Conservation (phyloP, 2,888 invertebrate genomes). For the Crocallis elinguaria region DNA sequence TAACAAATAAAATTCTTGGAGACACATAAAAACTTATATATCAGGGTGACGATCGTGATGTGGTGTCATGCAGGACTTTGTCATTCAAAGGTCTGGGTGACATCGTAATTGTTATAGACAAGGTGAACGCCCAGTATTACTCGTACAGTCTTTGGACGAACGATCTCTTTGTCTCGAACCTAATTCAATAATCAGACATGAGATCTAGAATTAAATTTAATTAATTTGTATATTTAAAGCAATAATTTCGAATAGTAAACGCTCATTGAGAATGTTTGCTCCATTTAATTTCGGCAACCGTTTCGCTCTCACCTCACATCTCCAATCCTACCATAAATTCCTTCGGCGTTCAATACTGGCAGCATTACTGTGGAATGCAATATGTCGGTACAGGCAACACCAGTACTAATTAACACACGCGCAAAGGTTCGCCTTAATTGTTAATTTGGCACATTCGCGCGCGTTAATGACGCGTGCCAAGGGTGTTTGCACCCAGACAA, state of each 20-base stretch:
- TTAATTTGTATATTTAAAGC: too few species aligned
- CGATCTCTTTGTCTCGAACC: too few species aligned
- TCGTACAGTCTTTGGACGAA: too few species aligned
- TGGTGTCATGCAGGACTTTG: too few species aligned
- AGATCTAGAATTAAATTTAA: too few species aligned
- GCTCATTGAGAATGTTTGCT: background rate
- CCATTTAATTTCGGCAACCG: background rate
- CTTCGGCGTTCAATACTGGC: constrained; percentile 27
- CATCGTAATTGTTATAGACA: too few species aligned
- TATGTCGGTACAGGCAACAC: constrained; percentile 48
- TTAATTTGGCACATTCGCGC: constrained; percentile 80
- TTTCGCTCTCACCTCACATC: constrained; percentile 3
- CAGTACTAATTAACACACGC: constrained; percentile 74
- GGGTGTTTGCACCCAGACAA: constrained; percentile 29
- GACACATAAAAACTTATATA: too few species aligned
- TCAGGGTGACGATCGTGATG: too few species aligned
- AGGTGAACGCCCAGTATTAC: too few species aligned
- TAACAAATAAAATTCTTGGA: too few species aligned
- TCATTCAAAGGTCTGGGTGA: too few species aligned
- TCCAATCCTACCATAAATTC: constrained; percentile 25
- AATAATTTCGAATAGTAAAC: background rate
- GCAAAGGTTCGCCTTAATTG: constrained; percentile 64
- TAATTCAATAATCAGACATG: too few species aligned
- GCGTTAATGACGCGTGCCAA: constrained; percentile 74
- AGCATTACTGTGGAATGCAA: constrained; percentile 34